Evolutionary conservation across 2,888 invertebrate genomes (phyloP).

Genomic region (Chalcis sispes): DNA sequence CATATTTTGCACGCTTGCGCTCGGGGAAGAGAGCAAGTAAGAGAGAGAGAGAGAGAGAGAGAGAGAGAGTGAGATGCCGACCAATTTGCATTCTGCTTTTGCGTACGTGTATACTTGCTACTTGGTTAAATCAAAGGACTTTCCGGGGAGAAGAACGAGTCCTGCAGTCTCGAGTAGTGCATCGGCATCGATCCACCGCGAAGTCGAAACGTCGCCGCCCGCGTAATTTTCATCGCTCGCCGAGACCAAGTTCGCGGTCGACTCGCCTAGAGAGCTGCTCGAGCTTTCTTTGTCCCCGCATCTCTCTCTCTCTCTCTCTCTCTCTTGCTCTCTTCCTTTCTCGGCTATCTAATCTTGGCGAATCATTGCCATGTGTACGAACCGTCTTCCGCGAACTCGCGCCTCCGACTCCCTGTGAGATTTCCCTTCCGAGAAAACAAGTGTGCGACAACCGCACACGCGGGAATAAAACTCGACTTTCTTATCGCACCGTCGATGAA

Average conservation of each 20-base stretch:
- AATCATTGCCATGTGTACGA: not conserved
- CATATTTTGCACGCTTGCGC: slow-evolving; percentile 60
- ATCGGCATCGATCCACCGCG: not conserved
- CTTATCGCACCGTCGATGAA: slow-evolving; percentile 31
- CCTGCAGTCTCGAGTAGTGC: not conserved
- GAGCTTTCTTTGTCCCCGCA: no score
- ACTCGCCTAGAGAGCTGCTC: no score
- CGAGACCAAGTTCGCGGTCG: no score
- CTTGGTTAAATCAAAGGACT: slow-evolving; percentile 38
- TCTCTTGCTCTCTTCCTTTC: no score
- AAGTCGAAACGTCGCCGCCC: no score
- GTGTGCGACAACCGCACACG: not conserved
- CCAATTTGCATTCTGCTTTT: slow-evolving; percentile 56
- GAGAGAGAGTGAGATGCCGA: slow-evolving; percentile 33
- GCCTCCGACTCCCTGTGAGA: not conserved
- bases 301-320: no score
- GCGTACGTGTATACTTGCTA: slow-evolving; percentile 10
- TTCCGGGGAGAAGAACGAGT: not conserved
- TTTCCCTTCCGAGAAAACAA: not conserved
- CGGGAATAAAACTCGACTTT: slow-evolving; percentile 12
- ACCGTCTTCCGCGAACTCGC: no score
- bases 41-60: slow-evolving; percentile 31
- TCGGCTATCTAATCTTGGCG: not conserved
- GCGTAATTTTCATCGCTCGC: not conserved
- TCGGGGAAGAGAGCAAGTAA: not conserved